Base-by-base conservation (phyloP, 2,888 invertebrate species). In the Muscina levida region DNA sequence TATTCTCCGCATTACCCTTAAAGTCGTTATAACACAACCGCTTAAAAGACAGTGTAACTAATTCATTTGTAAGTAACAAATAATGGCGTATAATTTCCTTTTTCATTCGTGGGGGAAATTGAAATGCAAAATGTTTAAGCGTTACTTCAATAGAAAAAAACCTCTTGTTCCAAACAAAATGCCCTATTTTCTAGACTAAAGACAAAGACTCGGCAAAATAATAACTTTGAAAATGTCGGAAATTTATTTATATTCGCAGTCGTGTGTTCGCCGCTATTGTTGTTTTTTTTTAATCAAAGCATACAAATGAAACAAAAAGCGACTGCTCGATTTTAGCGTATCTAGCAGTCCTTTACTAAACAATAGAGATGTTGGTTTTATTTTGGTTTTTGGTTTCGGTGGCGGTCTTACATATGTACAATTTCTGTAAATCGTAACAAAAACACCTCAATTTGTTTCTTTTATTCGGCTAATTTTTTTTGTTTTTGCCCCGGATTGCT, bases 191-290 rank as follows among this genome's bases (percentile, higher is more conserved):
- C 22, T n/a, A 22, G 5, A 4, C 42, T 31, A n/a, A 24, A 48
- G n/a, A 39, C 19, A 59, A 13, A 74, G 57, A 11, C 53, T 65
- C 59, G 48, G 17, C 66, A 26, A 59, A 73, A 24, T 65, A 66
- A 10, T 72, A 59, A 57, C 19, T 15, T 39, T 44, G 15, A 79
- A 79, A 73, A 17, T 70, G 42, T 65, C 31, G 84, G 80, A 82
- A 84, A 84, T 83, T 83, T 79, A 72, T 84, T 84, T 84, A 82
- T 84, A 84, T 84, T 84, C 80, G 82, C 72, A 48, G 74, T 70
- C 77, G 79, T 79, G 85, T 87, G 85, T 85, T n/a, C n/a, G n/a
- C n/a, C n/a, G 86, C 85, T 85, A 85, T 87, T 87, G 86, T 86
- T 87, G 85, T 87, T 88, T 86, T 88, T 86, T 83, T 84, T 72